A percentile compares a stretch with the other conserved stretches of the same genome.
Evolutionary conservation across 2,113 vertebrate species (phyloP).

Genomic region (Heterotis niloticus): DNA sequence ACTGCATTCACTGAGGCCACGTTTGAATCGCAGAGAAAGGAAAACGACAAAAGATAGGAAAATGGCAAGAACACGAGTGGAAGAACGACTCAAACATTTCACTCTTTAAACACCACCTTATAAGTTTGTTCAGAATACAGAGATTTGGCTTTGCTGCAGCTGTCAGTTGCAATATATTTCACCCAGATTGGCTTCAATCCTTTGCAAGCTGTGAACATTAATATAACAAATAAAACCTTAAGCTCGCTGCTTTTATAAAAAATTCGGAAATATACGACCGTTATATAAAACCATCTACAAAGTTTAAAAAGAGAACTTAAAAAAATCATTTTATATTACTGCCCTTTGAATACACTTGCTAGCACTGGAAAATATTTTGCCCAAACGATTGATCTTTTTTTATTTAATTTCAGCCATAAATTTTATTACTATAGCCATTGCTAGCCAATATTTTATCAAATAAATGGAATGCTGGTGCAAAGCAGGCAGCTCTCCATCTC

Average conservation of each 20-base stretch:
- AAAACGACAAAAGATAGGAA: background rate
- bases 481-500: background rate
- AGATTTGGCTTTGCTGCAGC: background rate
- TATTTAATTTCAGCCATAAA: constrained; percentile 1
- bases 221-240: constrained; percentile 9
- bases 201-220: background rate
- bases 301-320: background rate
- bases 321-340: background rate
- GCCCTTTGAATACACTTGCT: background rate
- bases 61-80: background rate
- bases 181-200: background rate
- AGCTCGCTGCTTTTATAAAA: background rate
- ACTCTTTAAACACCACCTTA: background rate
- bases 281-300: constrained; percentile 11
- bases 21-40: background rate
- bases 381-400: constrained; percentile 16
- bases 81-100: background rate
- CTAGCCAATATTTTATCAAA: constrained; percentile 12
- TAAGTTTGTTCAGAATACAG: background rate
- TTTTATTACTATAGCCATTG: background rate
- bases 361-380: background rate
- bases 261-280: background rate
- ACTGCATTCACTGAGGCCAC: too few relatives aligned
- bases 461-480: background rate
- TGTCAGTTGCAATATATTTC: background rate